A percentile compares a stretch with the other conserved stretches of the same genome.
phyloP scores from a whole-genome alignment of 1,140 invertebrate genomes.

The Anoplophora glabripennis region DNA sequence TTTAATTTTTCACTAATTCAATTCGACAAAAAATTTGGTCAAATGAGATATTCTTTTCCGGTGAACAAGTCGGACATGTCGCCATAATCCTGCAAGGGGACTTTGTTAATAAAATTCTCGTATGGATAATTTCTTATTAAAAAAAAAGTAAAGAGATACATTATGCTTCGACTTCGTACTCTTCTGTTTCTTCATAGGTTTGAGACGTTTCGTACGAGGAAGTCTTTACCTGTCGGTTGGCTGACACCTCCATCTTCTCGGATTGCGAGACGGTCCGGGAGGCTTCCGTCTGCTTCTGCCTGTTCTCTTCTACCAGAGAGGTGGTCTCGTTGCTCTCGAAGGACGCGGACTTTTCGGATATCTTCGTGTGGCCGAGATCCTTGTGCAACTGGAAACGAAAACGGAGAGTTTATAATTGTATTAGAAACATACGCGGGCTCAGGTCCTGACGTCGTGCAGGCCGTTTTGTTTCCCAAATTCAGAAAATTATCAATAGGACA shows the following conservation, averaged over 20 bases:
- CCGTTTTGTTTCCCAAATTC: too few species aligned
- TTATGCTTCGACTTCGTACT: slow-evolving; percentile 43
- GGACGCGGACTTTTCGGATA: slow-evolving; percentile 39
- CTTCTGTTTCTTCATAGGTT: slow-evolving; percentile 46
- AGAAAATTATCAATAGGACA: too few species aligned
- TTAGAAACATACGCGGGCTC: too few species aligned
- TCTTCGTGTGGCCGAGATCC: slow-evolving; percentile 42
- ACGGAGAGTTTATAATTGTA: too few species aligned
- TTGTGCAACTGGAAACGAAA: slow-evolving; percentile 35
- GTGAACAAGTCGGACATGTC: not conserved
- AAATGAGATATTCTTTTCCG: slow-evolving; percentile 1
- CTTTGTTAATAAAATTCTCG: not conserved
- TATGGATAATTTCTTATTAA: slow-evolving; percentile 2
- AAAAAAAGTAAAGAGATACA: not conserved
- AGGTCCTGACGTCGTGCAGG: too few species aligned
- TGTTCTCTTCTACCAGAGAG: slow-evolving; percentile 41
- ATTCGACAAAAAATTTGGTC: not conserved
- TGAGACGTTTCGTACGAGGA: slow-evolving; percentile 40
- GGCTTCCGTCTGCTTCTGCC: slow-evolving; percentile 32
- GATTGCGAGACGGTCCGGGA: slow-evolving; percentile 35
- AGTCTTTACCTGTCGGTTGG: slow-evolving; percentile 39
- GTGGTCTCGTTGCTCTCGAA: slow-evolving; percentile 41
- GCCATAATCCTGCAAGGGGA: not conserved
- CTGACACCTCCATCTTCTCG: slow-evolving; percentile 37
- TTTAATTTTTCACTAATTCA: too few species aligned